Percentiles rank a stretch among this genome's conserved stretches.
Conservation (phyloP, 2,888 invertebrate genomes). For the Agriotes lineatus region DNA sequence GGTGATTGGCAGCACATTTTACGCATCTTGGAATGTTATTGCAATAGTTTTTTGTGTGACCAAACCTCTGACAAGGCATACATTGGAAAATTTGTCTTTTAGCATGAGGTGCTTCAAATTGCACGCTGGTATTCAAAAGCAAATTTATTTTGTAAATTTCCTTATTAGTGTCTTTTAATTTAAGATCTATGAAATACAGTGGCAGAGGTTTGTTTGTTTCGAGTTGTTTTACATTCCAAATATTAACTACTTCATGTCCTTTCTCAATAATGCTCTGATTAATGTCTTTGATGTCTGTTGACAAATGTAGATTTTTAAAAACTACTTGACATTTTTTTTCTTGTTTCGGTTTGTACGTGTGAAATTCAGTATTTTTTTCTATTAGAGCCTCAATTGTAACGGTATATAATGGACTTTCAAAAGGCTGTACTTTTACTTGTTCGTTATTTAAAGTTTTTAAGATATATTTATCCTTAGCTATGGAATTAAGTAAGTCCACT, state of each 20-base stretch:
- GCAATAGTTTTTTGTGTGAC: not conserved
- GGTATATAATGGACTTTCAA: too few relatives aligned
- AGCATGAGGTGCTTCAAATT: not conserved
- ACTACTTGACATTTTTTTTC: constrained; percentile 3
- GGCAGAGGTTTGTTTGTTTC: constrained; percentile 12
- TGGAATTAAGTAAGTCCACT: too few relatives aligned
- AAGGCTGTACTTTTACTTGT: too few relatives aligned
- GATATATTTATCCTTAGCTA: too few relatives aligned
- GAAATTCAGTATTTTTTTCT: constrained; percentile 3
- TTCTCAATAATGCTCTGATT: constrained; percentile 7
- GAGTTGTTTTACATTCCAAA: not conserved
- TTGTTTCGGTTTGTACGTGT: constrained; percentile 12
- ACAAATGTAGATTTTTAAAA: constrained; percentile 11
- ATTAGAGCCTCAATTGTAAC: too few relatives aligned
- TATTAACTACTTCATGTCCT: constrained; percentile 16
- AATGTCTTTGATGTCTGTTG: not conserved
- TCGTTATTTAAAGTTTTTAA: too few relatives aligned
- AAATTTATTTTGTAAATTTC: constrained; percentile 2
- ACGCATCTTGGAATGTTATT: constrained; percentile 13
- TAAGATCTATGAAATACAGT: constrained; percentile 8
- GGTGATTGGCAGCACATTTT: constrained; percentile 17
- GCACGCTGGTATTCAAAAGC: not conserved
- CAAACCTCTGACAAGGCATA: constrained; percentile 2
- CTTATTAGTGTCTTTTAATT: not conserved
- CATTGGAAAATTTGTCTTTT: not conserved